phyloP scores from a whole-genome alignment of 2,113 vertebrate species.

The Anolis carolinensis region DNA sequence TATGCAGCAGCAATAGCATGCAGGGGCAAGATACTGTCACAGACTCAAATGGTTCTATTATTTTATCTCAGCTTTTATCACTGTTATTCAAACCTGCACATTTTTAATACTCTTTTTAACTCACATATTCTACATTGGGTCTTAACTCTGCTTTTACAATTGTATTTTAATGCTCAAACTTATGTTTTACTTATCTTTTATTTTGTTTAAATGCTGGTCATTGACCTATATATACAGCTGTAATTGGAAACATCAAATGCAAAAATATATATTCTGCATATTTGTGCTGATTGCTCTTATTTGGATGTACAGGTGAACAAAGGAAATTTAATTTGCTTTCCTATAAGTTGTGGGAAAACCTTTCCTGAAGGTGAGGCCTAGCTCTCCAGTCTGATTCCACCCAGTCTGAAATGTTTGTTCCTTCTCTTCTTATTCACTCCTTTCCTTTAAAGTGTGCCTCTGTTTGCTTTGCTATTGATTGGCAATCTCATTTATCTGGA shows the following conservation, averaged over 20 bases:
- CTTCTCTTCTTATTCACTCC: background rate
- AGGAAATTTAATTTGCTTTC: constrained; percentile 50
- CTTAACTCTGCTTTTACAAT: no score
- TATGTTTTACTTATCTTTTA: no score
- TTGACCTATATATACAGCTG: background rate
- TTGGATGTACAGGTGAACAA: constrained; percentile 17
- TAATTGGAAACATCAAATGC: background rate
- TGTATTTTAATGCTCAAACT: no score
- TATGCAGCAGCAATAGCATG: no score
- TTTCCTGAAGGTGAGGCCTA: constrained; percentile 36
- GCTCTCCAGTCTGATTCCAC: constrained; percentile 41
- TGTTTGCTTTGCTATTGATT: constrained; percentile 24
- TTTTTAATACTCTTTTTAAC: no score
- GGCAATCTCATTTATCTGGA: background rate
- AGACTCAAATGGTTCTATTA: no score
- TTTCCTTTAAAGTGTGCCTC: constrained; percentile 14
- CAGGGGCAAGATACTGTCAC: no score
- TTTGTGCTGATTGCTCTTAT: constrained; percentile 26
- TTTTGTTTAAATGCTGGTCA: no score
- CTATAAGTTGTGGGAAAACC: constrained; percentile 28
- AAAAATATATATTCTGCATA: constrained; percentile 12
- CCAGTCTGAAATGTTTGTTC: constrained; percentile 29
- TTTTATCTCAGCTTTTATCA: no score
- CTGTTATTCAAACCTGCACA: no score
- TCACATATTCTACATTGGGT: no score